Evolutionary conservation across 2,113 vertebrate genomes (phyloP).

Genomic region (Thermophis baileyi): DNA sequence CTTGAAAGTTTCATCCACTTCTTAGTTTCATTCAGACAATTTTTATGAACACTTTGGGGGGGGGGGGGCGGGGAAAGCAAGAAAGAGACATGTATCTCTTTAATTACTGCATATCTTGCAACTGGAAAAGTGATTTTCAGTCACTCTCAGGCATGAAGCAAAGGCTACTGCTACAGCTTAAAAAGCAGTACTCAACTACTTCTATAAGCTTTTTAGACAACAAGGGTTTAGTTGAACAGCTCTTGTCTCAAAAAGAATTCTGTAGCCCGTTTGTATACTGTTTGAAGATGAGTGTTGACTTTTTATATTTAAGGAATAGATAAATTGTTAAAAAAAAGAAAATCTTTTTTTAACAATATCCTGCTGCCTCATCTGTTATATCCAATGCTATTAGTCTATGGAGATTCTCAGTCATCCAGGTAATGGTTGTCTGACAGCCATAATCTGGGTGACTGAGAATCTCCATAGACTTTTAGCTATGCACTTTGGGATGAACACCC

Average conservation of each 20-base stretch:
- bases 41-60: slow-evolving; percentile 33
- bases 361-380: not conserved
- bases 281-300: not conserved
- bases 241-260: not conserved
- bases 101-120: slow-evolving; percentile 36
- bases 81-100: slow-evolving; percentile 41
- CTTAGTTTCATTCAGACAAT: slow-evolving; percentile 23
- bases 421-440: too few species aligned
- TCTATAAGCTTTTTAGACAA: slow-evolving; percentile 8
- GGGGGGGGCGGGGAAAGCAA: not conserved
- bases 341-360: not conserved
- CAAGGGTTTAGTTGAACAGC: slow-evolving; percentile 8
- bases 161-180: not conserved
- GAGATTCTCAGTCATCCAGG: too few species aligned
- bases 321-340: not conserved
- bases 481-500: too few species aligned
- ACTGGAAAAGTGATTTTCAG: not conserved
- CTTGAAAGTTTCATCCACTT: not conserved
- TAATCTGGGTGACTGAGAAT: too few species aligned
- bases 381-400: not conserved
- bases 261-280: not conserved
- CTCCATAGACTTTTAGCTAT: too few species aligned
- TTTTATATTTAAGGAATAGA: not conserved
- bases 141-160: slow-evolving; percentile 36
- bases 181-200: not conserved